Conservation (phyloP, 2,888 invertebrate genomes). For the Cephonodes hylas region DNA sequence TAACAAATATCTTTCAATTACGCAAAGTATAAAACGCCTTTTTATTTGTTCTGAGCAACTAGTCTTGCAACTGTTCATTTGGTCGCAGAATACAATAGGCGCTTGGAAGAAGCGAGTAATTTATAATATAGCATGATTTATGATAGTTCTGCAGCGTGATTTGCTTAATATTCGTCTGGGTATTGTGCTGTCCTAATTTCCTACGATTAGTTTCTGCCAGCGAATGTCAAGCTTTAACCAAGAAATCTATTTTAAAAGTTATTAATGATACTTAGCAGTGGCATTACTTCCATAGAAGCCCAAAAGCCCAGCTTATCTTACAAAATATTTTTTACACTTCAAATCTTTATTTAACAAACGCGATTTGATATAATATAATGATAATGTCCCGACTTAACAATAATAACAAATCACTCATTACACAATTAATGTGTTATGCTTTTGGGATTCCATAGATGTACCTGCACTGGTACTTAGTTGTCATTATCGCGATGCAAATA, state of each 20-base stretch:
- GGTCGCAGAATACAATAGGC: constrained; percentile 7
- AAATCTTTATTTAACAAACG: no score
- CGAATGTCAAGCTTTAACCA: no score
- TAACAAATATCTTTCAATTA: background rate
- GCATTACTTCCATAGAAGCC: no score
- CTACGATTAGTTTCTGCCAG: background rate
- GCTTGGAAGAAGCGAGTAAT: background rate
- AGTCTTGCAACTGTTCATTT: background rate
- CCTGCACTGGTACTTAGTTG: no score
- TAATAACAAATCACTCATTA: no score
- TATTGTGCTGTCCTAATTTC: background rate
- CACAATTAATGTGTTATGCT: no score
- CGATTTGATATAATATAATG: no score
- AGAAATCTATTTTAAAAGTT: background rate
- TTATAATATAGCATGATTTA: background rate
- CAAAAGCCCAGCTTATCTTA: no score
- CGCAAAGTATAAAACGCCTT: constrained; percentile 11
- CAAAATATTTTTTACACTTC: no score
- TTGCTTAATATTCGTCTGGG: background rate
- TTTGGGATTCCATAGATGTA: no score
- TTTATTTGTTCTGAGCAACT: constrained; percentile 14
- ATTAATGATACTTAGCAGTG: no score
- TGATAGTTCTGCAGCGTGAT: background rate
- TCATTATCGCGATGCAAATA: background rate
- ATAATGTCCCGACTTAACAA: no score